Evolutionary conservation across 2,113 vertebrate species (phyloP), one percentile per base, ranked within the genome.

Genomic region (Vimba vimba): DNA sequence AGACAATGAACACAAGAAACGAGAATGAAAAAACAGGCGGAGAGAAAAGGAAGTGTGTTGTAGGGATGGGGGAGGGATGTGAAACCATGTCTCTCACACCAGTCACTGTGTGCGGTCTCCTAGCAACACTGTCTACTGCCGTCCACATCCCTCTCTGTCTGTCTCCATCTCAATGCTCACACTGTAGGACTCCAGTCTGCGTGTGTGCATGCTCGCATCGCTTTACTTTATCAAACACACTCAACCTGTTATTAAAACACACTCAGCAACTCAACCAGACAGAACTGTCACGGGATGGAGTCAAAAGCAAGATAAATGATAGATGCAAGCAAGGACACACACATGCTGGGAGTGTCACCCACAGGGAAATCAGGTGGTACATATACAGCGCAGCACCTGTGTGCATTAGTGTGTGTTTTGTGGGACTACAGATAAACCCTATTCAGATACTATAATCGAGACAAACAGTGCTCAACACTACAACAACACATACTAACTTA

Each of bases 71-170:
- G 91, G 91, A 92, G 91, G 92, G 92, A 93, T 91, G 91, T 93
- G 92, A 92, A 92, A 92, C 91, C 92, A 90, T 92, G 92, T 92
- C 92, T 90, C 93, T 92, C 93, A 94, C 92, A 93, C 91, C 91
- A 89, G 93, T 93, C 92, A 89, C 94, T 92, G 93, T 88, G 87
- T 95, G 93, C 93, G 94, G 94, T 95, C 94, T 94, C 95, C 94
- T 95, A 95, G 94, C 94, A 95, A 95, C 95, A 93, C 93, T 94
- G 93, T 93, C 92, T 90, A 90, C 93, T 90, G 88, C 87, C 91
- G 92, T 93, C 94, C 92, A 91, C 88, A 86, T 88, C 91, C 91
- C 92, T 94, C 91, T 92, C 89, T 89, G 90, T 89, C 90, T 90
- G 84, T 91, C 91, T 52, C 69, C 52, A 55, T 78, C 33, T 10